These are phyloP conservation scores for Xenopus petersii DNA, from an alignment of 2,797 vertebrate genomes.

Conservation along the genomic window DNA sequence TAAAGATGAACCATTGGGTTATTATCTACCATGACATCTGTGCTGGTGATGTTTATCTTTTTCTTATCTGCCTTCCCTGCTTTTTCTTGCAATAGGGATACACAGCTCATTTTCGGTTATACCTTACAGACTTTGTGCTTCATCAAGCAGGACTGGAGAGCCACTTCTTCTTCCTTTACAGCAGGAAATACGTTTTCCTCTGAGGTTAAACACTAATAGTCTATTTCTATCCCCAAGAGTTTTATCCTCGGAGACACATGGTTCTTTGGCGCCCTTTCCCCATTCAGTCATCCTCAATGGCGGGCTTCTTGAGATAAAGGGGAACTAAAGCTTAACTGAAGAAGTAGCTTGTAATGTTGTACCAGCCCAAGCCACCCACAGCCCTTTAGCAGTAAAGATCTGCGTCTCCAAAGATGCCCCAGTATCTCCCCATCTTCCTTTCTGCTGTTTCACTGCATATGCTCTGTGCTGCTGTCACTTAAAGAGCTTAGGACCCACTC, in stretches of 20 bases:
- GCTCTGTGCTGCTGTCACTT: too few relatives aligned
- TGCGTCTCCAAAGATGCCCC: too few relatives aligned
- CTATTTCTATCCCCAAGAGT: background rate
- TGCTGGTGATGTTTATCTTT: background rate
- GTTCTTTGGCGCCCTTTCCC: too few relatives aligned
- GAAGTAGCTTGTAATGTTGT: too few relatives aligned
- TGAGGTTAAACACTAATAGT: background rate
- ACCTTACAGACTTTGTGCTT: conserved; percentile 1
- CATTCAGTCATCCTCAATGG: too few relatives aligned
- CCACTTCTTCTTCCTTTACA: conserved; percentile 28
- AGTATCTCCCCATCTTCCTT: too few relatives aligned
- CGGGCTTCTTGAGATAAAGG: too few relatives aligned
- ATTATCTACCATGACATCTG: background rate
- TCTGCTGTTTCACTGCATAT: too few relatives aligned
- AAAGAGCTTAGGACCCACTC: too few relatives aligned
- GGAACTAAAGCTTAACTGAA: too few relatives aligned
- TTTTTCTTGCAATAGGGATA: background rate
- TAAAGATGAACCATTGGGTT: background rate
- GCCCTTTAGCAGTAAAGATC: too few relatives aligned
- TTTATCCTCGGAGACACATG: background rate
- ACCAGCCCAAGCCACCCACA: too few relatives aligned
- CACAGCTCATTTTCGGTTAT: background rate
- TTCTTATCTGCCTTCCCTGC: background rate
- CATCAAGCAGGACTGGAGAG: conserved; percentile 12
- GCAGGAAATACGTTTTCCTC: conserved; percentile 25